Percentiles rank a stretch among this genome's conserved stretches.
phyloP scores from a whole-genome alignment of 2,113 vertebrate genomes.

The Alethe diademata region DNA sequence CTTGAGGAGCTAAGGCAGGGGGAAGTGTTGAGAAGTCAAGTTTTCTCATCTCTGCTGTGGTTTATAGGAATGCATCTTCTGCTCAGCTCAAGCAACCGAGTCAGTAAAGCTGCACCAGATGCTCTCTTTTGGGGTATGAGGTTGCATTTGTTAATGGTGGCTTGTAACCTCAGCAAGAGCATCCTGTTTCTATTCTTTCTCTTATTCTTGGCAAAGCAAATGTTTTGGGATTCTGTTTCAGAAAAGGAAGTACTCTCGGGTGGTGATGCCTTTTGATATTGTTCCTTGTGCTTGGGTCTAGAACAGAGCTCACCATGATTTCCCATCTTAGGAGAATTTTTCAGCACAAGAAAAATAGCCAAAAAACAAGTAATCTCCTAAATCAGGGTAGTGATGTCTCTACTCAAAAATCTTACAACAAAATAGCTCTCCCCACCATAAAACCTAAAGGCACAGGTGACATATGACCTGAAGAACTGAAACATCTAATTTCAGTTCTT shows the following conservation, averaged over 20 bases:
- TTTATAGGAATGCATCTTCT: neutral
- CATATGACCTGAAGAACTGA: neutral
- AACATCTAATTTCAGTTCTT: neutral
- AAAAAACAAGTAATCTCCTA: neutral
- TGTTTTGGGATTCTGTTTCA: conserved; percentile 40
- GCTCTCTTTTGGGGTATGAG: neutral
- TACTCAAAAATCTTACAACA: neutral
- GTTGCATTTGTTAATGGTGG: neutral
- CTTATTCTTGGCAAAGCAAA: conserved; percentile 42
- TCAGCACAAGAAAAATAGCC: neutral
- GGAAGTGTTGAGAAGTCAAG: neutral
- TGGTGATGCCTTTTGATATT: conserved; percentile 20
- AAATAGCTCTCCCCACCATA: neutral
- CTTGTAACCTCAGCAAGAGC: neutral
- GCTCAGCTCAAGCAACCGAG: neutral
- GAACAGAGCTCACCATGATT: neutral
- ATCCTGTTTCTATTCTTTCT: conserved; percentile 34
- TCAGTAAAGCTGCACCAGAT: neutral
- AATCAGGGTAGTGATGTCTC: neutral
- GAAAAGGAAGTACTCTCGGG: neutral
- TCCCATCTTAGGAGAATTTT: neutral
- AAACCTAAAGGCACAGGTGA: neutral
- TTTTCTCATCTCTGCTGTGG: neutral
- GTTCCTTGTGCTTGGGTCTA: neutral
- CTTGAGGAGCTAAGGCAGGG: neutral